Percentiles rank a stretch among this genome's conserved stretches.
Conservation (phyloP, 2,888 invertebrate species). For the Choreutis nemorana region DNA sequence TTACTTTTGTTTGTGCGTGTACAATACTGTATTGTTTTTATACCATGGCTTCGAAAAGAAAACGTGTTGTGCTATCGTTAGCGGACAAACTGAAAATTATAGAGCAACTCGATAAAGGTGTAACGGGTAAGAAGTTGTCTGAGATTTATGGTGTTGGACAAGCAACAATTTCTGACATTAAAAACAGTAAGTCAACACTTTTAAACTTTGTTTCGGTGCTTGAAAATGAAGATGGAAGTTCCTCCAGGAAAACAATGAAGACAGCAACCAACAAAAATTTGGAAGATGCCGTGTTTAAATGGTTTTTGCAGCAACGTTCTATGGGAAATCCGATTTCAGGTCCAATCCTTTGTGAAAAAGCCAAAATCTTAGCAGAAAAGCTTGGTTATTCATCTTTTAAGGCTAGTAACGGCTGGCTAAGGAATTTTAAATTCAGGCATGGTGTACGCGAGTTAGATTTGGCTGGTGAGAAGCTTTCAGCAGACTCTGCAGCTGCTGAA, state of each 20-base stretch:
- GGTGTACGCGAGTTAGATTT: slow-evolving; percentile 10
- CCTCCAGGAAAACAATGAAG: slow-evolving; percentile 13
- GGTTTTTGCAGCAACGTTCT: slow-evolving; percentile 2
- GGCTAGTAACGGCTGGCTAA: slow-evolving; percentile 5
- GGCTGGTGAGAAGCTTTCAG: slow-evolving; percentile 1
- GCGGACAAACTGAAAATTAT: slow-evolving; percentile 2
- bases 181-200: slow-evolving; percentile 8
- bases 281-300: slow-evolving; percentile 15
- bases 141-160: slow-evolving; percentile 14
- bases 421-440: slow-evolving; percentile 8
- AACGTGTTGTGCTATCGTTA: slow-evolving; percentile 4
- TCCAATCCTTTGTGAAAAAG: slow-evolving; percentile 9
- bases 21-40: too few relatives aligned
- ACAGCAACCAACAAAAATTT: slow-evolving; percentile 12
- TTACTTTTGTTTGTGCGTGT: too few relatives aligned
- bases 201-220: slow-evolving; percentile 13
- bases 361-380: neutral
- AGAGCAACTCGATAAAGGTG: neutral
- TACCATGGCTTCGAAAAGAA: too few relatives aligned
- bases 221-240: slow-evolving; percentile 13
- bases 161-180: slow-evolving; percentile 10
- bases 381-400: slow-evolving; percentile 4
- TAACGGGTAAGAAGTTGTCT: slow-evolving; percentile 14
- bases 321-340: slow-evolving; percentile 12
- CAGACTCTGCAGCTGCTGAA: slow-evolving; percentile 7